Conservation (phyloP, 2,797 vertebrate species). For the Philypnodon macrostomus region DNA sequence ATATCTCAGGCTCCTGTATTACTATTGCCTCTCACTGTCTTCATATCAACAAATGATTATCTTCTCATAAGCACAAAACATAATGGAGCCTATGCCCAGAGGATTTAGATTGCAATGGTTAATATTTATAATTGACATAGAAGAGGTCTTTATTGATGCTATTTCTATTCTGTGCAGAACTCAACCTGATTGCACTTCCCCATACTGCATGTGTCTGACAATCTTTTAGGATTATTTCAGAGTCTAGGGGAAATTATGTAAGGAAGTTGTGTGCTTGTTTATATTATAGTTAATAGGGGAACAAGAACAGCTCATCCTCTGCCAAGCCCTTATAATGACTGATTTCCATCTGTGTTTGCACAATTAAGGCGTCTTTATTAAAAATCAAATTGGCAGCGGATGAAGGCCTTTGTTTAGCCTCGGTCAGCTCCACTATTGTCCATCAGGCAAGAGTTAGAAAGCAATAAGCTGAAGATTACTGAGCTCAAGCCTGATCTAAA, state of each 20-base stretch:
- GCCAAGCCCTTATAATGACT: conserved; percentile 27
- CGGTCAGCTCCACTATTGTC: neutral
- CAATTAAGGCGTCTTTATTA: conserved; percentile 48
- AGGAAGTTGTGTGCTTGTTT: conserved; percentile 5
- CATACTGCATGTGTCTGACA: no score
- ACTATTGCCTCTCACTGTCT: conserved; percentile 37
- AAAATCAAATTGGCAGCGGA: conserved; percentile 34
- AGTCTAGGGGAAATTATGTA: conserved; percentile 4
- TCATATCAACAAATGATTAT: conserved; percentile 63
- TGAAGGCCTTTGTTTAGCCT: conserved; percentile 9
- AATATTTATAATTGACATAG: conserved; percentile 37
- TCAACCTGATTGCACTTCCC: conserved; percentile 17
- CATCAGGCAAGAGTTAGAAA: conserved; percentile 7
- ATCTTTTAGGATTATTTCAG: conserved; percentile 7
- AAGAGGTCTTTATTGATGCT: conserved; percentile 11
- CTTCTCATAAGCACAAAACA: conserved; percentile 46
- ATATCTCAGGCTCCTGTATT: conserved; percentile 30
- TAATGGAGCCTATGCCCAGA: conserved; percentile 49
- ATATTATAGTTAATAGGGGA: conserved; percentile 22
- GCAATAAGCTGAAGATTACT: conserved; percentile 13
- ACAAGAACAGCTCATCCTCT: conserved; percentile 14
- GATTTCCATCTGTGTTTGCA: conserved; percentile 46
- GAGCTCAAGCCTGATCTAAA: conserved; percentile 8
- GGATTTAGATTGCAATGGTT: conserved; percentile 57
- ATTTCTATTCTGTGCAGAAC: conserved; percentile 14